phyloP scores from a whole-genome alignment of 2,113 vertebrate genomes.

The Scatophagus argus region DNA sequence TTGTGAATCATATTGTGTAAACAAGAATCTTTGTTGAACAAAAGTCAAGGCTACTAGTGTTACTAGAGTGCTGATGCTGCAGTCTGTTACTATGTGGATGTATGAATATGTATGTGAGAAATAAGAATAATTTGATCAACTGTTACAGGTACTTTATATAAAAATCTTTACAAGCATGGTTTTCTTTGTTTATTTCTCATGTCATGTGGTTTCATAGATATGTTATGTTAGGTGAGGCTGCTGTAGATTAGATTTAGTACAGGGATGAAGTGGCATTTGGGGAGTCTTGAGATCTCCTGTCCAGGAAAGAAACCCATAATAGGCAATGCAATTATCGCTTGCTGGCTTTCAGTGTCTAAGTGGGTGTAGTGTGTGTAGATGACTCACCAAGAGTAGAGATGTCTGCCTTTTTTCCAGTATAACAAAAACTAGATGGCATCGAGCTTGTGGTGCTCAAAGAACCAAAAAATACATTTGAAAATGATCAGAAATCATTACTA shows the following conservation, averaged over 20 bases:
- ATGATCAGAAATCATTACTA: too few species aligned
- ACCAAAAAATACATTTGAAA: too few species aligned
- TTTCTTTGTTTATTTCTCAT: slow-evolving; percentile 5
- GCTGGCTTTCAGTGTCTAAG: neutral
- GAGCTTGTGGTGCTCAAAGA: too few species aligned
- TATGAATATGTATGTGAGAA: slow-evolving; percentile 82
- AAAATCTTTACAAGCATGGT: slow-evolving; percentile 78
- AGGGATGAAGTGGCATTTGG: neutral
- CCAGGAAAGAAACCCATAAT: neutral
- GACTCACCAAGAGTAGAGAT: neutral
- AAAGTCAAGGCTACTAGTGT: slow-evolving; percentile 73
- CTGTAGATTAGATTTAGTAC: neutral
- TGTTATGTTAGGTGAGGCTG: neutral
- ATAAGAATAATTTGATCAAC: slow-evolving; percentile 79
- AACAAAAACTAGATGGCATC: too few species aligned
- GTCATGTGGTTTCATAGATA: neutral
- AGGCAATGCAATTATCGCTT: neutral
- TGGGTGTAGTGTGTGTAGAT: neutral
- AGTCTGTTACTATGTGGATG: slow-evolving; percentile 78
- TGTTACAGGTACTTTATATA: slow-evolving; percentile 84
- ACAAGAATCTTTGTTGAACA: slow-evolving; percentile 75
- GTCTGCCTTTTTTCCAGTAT: too few species aligned
- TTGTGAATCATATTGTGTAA: slow-evolving; percentile 75
- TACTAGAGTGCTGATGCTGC: slow-evolving; percentile 76
- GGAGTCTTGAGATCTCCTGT: neutral